phyloP scores from a whole-genome alignment of 2,797 vertebrate species.

The Limosa lapponica region DNA sequence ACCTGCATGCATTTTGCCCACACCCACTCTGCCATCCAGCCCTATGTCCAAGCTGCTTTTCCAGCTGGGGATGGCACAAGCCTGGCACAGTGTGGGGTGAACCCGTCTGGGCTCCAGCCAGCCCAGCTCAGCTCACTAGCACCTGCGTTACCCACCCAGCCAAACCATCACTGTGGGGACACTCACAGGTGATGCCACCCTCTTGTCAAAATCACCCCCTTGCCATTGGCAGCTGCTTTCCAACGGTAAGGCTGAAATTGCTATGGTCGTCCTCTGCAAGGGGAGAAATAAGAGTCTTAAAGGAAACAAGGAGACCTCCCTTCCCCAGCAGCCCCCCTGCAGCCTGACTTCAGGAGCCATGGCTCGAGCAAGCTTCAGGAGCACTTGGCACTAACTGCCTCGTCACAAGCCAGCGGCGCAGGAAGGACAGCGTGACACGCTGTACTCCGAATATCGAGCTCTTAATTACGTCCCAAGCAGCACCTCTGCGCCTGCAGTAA shows the following conservation, averaged over 20 bases:
- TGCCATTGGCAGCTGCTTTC: neutral
- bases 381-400: neutral
- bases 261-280: neutral
- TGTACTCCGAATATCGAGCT: neutral
- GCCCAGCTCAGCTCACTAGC: accelerated
- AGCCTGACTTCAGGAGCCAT: neutral
- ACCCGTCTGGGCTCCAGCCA: neutral
- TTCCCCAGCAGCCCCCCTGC: neutral
- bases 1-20: neutral
- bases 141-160: neutral
- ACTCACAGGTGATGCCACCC: neutral
- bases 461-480: neutral
- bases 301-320: neutral
- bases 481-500: neutral
- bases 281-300: neutral
- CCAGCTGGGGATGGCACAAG: neutral
- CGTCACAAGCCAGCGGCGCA: accelerated
- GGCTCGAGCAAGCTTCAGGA: neutral
- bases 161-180: neutral
- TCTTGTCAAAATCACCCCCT: neutral
- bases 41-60: neutral
- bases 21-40: neutral
- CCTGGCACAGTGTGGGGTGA: accelerated
- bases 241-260: neutral
- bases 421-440: neutral